A percentile compares a stretch with the other conserved stretches of the same genome.
These are phyloP conservation scores for Penaeus japonicus DNA, from an alignment of 1,140 invertebrate genomes.

Conservation along the genomic window DNA sequence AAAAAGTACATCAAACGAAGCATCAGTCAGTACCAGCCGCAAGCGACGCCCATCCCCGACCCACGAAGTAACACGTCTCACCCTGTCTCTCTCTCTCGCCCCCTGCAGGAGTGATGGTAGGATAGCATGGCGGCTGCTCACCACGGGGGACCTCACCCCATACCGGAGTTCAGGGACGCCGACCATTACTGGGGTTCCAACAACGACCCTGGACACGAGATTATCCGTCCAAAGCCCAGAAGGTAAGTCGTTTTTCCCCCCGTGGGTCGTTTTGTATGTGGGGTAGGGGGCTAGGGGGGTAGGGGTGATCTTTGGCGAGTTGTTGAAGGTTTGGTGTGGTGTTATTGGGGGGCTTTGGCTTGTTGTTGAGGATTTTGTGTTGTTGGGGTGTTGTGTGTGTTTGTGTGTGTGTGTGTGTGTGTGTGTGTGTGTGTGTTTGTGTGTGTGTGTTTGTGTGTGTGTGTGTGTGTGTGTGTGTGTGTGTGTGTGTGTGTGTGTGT, in stretches of 20 bases:
- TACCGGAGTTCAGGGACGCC: slow-evolving; percentile 66
- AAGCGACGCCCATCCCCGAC: neutral
- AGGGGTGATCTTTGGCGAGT: too few relatives aligned
- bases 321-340: too few relatives aligned
- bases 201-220: slow-evolving; percentile 80
- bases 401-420: neutral
- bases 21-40: too few relatives aligned
- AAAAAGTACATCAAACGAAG: too few relatives aligned
- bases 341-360: too few relatives aligned
- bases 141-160: slow-evolving; percentile 60
- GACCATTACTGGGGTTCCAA: slow-evolving; percentile 73
- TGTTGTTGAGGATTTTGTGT: too few relatives aligned
- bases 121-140: slow-evolving; percentile 39
- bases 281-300: too few relatives aligned
- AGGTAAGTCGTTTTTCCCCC: slow-evolving; percentile 69
- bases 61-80: too few relatives aligned
- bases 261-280: neutral
- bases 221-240: slow-evolving; percentile 84
- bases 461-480: slow-evolving; percentile 6
- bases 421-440: neutral
- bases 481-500: neutral
- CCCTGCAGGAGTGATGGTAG: slow-evolving; percentile 41
- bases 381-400: neutral
- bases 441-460: slow-evolving; percentile 4
- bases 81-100: neutral